Conservation (phyloP, 1,140 invertebrate genomes). For the Lysiphlebus fabarum region DNA sequence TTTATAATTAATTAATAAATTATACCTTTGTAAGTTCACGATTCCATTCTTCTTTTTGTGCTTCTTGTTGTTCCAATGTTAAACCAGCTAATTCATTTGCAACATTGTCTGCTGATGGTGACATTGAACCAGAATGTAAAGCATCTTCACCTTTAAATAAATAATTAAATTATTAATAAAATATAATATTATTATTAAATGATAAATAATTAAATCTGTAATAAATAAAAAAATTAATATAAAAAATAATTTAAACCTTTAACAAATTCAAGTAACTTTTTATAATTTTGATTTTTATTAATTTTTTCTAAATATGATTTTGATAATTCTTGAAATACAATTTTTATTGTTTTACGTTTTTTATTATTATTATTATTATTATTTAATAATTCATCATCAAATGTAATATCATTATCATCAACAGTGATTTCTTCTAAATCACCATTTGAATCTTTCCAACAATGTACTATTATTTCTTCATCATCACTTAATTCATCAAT, state of each 20-base stretch:
- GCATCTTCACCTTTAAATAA: constrained; percentile 59
- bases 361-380: constrained; percentile 50
- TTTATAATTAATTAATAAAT: background rate
- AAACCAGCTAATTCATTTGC: constrained; percentile 63
- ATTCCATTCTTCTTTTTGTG: constrained; percentile 71
- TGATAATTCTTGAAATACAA: constrained; percentile 73
- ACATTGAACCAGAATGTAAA: constrained; percentile 48
- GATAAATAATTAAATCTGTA: too few relatives aligned
- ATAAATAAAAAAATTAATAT: too few relatives aligned
- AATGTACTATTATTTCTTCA: constrained; percentile 52
- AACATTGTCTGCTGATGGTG: constrained; percentile 57
- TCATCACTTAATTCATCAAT: constrained; percentile 42
- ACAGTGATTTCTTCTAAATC: constrained; percentile 57
- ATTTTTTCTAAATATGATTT: constrained; percentile 76
- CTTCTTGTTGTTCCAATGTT: constrained; percentile 68
- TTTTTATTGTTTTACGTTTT: constrained; percentile 59
- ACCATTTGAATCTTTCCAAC: constrained; percentile 51
- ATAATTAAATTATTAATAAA: too few relatives aligned
- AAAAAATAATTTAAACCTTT: constrained; percentile 34
- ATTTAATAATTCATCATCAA: constrained; percentile 56
- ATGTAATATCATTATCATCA: constrained; percentile 54
- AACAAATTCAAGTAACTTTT: constrained; percentile 70
- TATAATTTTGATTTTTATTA: constrained; percentile 71
- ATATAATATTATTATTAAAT: too few relatives aligned
- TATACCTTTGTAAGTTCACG: constrained; percentile 59